These are phyloP conservation scores for Trichechus manatus DNA, from an alignment of 2,113 vertebrate genomes.

Conservation along the genomic window DNA sequence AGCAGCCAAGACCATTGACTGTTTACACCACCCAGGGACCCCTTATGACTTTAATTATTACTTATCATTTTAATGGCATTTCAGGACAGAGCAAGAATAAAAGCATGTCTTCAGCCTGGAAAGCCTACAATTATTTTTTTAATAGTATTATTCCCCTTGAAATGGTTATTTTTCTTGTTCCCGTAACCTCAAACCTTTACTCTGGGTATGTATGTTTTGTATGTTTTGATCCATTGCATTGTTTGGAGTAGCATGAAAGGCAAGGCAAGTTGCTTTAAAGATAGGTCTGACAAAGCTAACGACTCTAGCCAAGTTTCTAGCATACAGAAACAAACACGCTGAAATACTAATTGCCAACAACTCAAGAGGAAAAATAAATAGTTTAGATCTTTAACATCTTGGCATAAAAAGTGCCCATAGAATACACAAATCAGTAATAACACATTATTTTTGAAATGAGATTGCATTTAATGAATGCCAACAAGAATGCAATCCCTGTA, in stretches of 20 bases:
- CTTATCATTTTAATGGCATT: not conserved
- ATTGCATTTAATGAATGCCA: conserved; percentile 53
- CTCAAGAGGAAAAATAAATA: conserved; percentile 1
- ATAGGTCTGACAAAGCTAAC: not conserved
- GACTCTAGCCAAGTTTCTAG: not conserved
- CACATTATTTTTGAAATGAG: conserved; percentile 54
- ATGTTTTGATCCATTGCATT: not conserved
- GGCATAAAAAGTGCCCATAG: not conserved
- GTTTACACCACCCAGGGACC: too few species aligned
- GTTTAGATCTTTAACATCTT: conserved; percentile 36
- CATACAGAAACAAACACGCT: not conserved
- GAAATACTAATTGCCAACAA: conserved; percentile 1
- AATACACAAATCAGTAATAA: not conserved
- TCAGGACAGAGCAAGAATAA: not conserved
- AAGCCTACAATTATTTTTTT: not conserved
- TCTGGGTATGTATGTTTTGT: not conserved
- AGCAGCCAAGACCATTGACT: too few species aligned
- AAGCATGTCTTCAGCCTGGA: not conserved
- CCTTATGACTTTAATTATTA: not conserved
- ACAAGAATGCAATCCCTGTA: not conserved
- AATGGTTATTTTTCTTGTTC: not conserved
- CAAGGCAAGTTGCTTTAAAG: conserved; percentile 14
- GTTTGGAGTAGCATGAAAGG: not conserved
- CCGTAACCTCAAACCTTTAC: not conserved
- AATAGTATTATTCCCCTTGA: not conserved